These are phyloP conservation scores for Paratilapia polleni DNA, from an alignment of 2,113 vertebrate genomes.

Conservation along the genomic window DNA sequence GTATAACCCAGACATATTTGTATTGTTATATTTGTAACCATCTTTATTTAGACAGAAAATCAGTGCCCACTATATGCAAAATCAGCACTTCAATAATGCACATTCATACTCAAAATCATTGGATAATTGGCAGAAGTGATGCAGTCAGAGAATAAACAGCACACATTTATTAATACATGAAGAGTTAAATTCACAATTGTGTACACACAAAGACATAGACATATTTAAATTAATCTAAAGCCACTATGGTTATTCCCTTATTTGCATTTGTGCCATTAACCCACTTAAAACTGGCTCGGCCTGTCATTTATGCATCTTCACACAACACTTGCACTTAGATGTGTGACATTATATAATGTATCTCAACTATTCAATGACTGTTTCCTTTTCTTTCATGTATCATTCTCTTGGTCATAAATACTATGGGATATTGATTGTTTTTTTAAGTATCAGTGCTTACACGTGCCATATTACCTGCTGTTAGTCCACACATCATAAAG, in stretches of 20 bases:
- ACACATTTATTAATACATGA: conserved; percentile 11
- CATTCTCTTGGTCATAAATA: neutral
- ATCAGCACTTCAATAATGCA: conserved; percentile 46
- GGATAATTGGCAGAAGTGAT: neutral
- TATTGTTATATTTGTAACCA: neutral
- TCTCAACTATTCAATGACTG: neutral
- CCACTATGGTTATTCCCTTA: conserved; percentile 52
- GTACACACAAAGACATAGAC: conserved; percentile 50
- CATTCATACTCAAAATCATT: neutral
- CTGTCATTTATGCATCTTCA: neutral
- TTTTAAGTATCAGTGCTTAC: neutral
- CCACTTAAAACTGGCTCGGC: conserved; percentile 30
- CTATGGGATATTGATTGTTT: neutral
- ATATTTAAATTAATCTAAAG: conserved; percentile 77
- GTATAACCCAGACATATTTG: neutral
- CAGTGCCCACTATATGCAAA: conserved; percentile 74
- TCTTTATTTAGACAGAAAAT: conserved; percentile 70
- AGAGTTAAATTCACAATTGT: conserved; percentile 1
- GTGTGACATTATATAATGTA: neutral
- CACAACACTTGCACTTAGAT: neutral
- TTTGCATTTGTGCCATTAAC: conserved; percentile 60
- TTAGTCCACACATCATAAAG: neutral
- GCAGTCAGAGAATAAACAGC: neutral
- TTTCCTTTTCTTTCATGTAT: neutral
- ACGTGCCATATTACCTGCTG: neutral